Conservation (phyloP, 37 sponge, comb jelly and placozoan species). For the Lycopodina hypogea region DNA sequence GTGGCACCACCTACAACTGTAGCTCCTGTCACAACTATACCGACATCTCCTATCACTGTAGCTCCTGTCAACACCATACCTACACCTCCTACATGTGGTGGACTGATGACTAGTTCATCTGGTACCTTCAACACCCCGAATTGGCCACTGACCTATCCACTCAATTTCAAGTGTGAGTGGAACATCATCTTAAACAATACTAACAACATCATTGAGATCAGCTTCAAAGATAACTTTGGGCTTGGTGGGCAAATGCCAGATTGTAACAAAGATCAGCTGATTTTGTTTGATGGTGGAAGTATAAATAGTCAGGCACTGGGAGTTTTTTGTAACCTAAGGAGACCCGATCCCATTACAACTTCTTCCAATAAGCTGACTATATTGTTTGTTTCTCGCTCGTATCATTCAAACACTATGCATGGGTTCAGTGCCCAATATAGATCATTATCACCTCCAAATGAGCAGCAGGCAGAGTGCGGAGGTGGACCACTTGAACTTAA, state of each 20-base stretch:
- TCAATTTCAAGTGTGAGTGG: neutral
- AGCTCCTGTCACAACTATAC: neutral
- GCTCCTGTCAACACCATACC: neutral
- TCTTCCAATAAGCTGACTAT: neutral
- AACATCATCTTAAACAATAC: neutral
- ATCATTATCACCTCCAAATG: neutral
- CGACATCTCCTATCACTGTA: neutral
- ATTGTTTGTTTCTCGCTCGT: neutral
- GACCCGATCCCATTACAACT: neutral
- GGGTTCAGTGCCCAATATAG: neutral
- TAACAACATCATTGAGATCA: neutral
- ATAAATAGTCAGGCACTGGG: neutral
- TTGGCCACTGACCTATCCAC: neutral
- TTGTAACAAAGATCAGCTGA: slow-evolving; percentile 10
- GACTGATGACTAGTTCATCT: neutral
- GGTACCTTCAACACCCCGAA: neutral
- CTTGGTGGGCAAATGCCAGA: slow-evolving; percentile 5
- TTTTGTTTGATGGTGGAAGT: slow-evolving; percentile 9
- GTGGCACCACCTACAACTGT: neutral
- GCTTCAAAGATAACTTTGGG: neutral
- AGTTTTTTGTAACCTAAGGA: neutral
- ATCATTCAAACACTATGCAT: neutral
- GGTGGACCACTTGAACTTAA: neutral
- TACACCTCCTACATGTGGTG: neutral
- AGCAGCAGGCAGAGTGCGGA: neutral